Base-by-base conservation (phyloP, 2,797 vertebrate genomes). In the Centroberyx gerrardi region DNA sequence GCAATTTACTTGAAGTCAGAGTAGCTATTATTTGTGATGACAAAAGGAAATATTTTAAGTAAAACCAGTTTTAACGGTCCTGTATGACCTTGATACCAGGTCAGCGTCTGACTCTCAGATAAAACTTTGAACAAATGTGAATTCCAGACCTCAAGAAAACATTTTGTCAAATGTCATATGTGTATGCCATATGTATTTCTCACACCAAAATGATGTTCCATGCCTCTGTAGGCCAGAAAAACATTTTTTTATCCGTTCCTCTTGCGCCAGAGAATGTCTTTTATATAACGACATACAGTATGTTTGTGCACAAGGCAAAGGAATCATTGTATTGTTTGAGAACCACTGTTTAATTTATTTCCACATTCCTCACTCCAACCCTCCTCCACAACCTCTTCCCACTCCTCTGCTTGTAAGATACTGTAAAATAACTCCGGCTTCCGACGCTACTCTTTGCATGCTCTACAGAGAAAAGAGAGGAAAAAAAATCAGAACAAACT, bases 401-500 rank as follows among this genome's bases (percentile, higher is more conserved):
- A 40, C 71, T 74, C 74, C 77, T 82, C 83, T 73, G 88, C 88
- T 93, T 97, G 95, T 97, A 96, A 94, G 89, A 97, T 96, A 95
- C 89, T 97, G 96, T 96, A 96, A 93, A 92, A 94, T 96, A 96
- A 90, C 92, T 94, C 86, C 88, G 90, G 81, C 87, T 80, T 81
- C 93, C 80, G 86, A 40, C 63, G 89, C 91, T 94, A 93, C 83
- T 80, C 75, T 91, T 91, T 96, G 97, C 97, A 98, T 97, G 96
- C 90, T 85, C 91, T 88, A 79, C 78, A 85, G 38, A 82, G 40
- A 84, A 54, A 78, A 33, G 59, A 28, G 22, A 1, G 18, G 59
- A 63, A 58, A 62, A 67, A 42, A 36, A 58, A 80, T 62, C 22
- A 40, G 44, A 67, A 73, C 68, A 66, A 22, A 55, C 78, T 84